Percentiles rank a stretch among this genome's conserved stretches.
phyloP scores from a whole-genome alignment of 2,888 invertebrate species.

The Metallyticus violacea region DNA sequence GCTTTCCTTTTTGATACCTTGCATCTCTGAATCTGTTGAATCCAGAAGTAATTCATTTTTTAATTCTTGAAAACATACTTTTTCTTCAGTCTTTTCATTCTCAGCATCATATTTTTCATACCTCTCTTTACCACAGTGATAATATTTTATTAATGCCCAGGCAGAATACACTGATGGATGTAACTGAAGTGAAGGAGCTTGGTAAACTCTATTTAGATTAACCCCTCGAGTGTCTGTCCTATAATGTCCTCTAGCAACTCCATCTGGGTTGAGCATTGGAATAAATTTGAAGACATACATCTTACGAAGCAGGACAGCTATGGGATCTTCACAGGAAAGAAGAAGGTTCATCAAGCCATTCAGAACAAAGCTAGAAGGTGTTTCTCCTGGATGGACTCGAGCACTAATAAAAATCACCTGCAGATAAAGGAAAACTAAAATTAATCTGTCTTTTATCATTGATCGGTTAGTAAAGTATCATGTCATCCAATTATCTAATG shows the following conservation, averaged over 20 bases:
- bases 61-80: background rate
- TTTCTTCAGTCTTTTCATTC: background rate
- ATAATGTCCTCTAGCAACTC: slow-evolving; percentile 82
- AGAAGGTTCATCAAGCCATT: slow-evolving; percentile 83
- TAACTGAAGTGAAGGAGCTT: slow-evolving; percentile 67
- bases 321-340: slow-evolving; percentile 68
- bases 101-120: background rate
- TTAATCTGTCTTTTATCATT: too few species aligned
- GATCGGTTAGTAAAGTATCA: too few species aligned
- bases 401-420: slow-evolving; percentile 83
- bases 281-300: slow-evolving; percentile 85
- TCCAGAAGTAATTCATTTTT: background rate
- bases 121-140: slow-evolving; percentile 57
- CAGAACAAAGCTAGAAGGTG: slow-evolving; percentile 86
- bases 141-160: slow-evolving; percentile 62
- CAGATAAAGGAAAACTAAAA: slow-evolving; percentile 33
- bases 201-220: slow-evolving; percentile 83
- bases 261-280: slow-evolving; percentile 90
- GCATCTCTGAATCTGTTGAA: background rate
- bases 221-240: slow-evolving; percentile 83
- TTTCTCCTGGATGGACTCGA: slow-evolving; percentile 89
- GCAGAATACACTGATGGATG: slow-evolving; percentile 88
- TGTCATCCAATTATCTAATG: too few species aligned
- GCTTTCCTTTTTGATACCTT: background rate
- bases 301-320: slow-evolving; percentile 69